Evolutionary conservation across 2,113 vertebrate species (phyloP).

Genomic region (Clarias gariepinus): DNA sequence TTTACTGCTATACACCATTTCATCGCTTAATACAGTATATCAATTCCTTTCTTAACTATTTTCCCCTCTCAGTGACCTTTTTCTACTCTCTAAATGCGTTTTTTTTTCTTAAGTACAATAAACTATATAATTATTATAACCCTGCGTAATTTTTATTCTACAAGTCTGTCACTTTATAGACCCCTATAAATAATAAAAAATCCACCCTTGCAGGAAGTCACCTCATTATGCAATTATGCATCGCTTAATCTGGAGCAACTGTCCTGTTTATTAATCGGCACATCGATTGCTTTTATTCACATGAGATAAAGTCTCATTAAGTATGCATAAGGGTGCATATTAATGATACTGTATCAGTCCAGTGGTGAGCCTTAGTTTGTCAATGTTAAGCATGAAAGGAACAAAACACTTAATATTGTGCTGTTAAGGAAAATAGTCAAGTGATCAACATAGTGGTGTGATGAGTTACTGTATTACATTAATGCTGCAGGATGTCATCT

Average conservation of each 20-base stretch:
- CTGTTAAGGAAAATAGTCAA: background rate
- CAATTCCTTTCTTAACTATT: background rate
- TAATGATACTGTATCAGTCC: constrained; percentile 29
- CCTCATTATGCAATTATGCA: background rate
- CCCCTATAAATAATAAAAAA: background rate
- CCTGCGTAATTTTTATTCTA: background rate
- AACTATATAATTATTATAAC: constrained; percentile 13
- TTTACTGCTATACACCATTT: background rate
- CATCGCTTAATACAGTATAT: background rate
- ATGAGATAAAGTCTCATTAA: background rate
- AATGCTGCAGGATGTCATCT: too few relatives aligned
- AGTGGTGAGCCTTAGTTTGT: background rate
- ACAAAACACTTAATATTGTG: background rate
- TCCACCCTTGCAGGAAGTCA: constrained; percentile 9
- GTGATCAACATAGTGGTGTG: background rate
- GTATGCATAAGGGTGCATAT: constrained; percentile 52
- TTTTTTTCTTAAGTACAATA: background rate
- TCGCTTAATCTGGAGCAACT: background rate
- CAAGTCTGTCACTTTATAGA: background rate
- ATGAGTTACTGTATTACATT: background rate
- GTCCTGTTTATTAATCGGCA: constrained; percentile 10
- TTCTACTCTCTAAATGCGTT: background rate
- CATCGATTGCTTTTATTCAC: constrained; percentile 4
- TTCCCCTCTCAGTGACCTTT: background rate
- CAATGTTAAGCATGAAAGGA: background rate